Percentiles rank a stretch among this genome's conserved stretches.
phyloP scores from a whole-genome alignment of 2,797 vertebrate species.

The Manis pentadactyla region DNA sequence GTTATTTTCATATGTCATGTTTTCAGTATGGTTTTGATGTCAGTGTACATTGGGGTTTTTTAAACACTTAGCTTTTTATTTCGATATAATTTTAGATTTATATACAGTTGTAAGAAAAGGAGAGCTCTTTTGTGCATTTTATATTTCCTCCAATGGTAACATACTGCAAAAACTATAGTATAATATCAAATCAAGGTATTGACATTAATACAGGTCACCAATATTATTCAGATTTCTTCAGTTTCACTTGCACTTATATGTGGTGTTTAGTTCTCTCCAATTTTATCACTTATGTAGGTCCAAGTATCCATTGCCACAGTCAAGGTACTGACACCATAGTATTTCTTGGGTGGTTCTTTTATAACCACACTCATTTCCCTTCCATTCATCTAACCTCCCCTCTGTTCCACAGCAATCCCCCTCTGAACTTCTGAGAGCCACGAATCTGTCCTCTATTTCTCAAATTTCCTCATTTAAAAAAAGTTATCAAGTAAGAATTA shows the following conservation, averaged over 20 bases:
- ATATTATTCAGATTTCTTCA: neutral
- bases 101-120: neutral
- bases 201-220: neutral
- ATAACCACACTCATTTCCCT: neutral
- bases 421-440: neutral
- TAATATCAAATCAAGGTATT: neutral
- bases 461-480: neutral
- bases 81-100: neutral
- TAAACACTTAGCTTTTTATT: neutral
- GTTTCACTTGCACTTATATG: neutral
- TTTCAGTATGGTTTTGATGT: neutral
- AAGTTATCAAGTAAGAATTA: neutral
- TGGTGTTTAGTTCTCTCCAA: neutral
- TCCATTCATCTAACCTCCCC: neutral
- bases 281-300: neutral
- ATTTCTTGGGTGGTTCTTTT: neutral
- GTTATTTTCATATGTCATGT: neutral
- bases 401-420: too few species aligned
- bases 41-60: neutral
- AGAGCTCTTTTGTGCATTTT: neutral
- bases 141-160: neutral
- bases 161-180: neutral
- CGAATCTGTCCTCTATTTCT: neutral
- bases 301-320: neutral
- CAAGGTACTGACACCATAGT: neutral